Conservation (phyloP, 2,888 invertebrate genomes). For the Thymelicus lineola region DNA sequence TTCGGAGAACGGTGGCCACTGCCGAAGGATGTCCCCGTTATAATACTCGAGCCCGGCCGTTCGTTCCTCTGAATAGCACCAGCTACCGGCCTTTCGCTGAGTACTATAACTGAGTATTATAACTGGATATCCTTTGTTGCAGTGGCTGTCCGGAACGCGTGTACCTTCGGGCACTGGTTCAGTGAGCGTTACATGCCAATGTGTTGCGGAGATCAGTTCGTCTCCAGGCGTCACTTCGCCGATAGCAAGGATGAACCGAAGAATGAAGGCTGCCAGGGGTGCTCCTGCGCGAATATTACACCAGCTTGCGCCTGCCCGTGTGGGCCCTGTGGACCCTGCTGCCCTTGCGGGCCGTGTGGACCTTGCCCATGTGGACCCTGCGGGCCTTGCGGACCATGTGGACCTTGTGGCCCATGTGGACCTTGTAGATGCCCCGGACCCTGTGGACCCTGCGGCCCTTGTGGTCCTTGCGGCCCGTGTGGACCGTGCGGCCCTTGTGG, state of each 20-base stretch:
- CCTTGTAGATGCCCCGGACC: constrained; percentile 40
- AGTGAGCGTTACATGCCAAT: constrained; percentile 34
- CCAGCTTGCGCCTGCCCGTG: constrained; percentile 48
- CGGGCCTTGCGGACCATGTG: constrained; percentile 53
- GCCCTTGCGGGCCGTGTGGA: constrained; percentile 52
- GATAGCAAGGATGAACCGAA: constrained; percentile 59
- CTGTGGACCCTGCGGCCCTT: constrained; percentile 58
- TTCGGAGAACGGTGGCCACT: constrained; percentile 76
- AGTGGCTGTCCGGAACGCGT: constrained; percentile 54
- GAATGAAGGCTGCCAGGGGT: constrained; percentile 42
- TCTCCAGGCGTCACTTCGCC: constrained; percentile 49
- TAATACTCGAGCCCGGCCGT: constrained; percentile 70
- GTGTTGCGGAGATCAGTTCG: constrained; percentile 59
- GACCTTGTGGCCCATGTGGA: constrained; percentile 43
- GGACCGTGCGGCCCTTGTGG: constrained; percentile 54
- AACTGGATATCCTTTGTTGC: constrained; percentile 76
- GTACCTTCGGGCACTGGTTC: constrained; percentile 49
- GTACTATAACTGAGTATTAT: constrained; percentile 65
- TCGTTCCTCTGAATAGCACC: constrained; percentile 75
- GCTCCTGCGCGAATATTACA: constrained; percentile 27
- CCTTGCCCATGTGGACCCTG: constrained; percentile 48
- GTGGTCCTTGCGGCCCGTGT: constrained; percentile 49
- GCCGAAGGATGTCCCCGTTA: constrained; percentile 68
- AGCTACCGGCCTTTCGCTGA: constrained; percentile 55
- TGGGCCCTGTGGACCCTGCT: constrained; percentile 44